Conservation (phyloP, 2,113 vertebrate genomes). For the Scortum barcoo region DNA sequence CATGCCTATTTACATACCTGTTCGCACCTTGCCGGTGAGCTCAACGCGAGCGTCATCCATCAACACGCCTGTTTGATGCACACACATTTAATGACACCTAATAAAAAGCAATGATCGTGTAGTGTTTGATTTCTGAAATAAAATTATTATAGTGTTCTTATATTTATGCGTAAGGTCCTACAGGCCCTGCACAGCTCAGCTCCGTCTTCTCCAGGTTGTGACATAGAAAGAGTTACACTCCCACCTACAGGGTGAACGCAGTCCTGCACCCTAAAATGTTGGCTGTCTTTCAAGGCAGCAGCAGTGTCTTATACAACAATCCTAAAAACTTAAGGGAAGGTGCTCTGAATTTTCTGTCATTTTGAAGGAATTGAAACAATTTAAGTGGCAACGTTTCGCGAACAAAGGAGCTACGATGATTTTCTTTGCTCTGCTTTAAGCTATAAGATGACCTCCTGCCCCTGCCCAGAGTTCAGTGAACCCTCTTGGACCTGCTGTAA, state of each 20-base stretch:
- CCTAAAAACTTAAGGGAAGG: background rate
- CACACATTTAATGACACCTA: slow-evolving; percentile 33
- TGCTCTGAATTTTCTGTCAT: background rate
- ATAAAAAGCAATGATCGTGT: slow-evolving; percentile 50
- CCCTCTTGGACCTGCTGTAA: slow-evolving; percentile 78
- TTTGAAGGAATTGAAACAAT: background rate
- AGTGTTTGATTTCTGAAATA: slow-evolving; percentile 33
- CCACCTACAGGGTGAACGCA: slow-evolving; percentile 73
- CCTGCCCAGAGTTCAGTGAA: slow-evolving; percentile 55
- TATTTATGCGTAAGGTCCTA: background rate
- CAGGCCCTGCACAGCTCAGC: background rate
- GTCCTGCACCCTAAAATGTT: slow-evolving; percentile 23
- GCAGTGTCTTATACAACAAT: background rate
- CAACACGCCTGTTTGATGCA: slow-evolving; percentile 12
- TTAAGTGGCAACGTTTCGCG: background rate
- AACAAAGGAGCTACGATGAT: background rate
- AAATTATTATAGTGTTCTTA: slow-evolving; percentile 18
- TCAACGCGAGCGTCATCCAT: slow-evolving; percentile 25
- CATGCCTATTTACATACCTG: slow-evolving; percentile 63
- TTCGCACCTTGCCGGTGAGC: slow-evolving; percentile 51
- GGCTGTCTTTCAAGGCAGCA: background rate
- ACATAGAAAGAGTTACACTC: slow-evolving; percentile 53
- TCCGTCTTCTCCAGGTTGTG: background rate
- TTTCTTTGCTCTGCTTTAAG: slow-evolving; percentile 10
- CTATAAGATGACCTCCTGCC: slow-evolving; percentile 12